Evolutionary conservation across 2,113 vertebrate species (phyloP).

Genomic region (Perca fluviatilis): DNA sequence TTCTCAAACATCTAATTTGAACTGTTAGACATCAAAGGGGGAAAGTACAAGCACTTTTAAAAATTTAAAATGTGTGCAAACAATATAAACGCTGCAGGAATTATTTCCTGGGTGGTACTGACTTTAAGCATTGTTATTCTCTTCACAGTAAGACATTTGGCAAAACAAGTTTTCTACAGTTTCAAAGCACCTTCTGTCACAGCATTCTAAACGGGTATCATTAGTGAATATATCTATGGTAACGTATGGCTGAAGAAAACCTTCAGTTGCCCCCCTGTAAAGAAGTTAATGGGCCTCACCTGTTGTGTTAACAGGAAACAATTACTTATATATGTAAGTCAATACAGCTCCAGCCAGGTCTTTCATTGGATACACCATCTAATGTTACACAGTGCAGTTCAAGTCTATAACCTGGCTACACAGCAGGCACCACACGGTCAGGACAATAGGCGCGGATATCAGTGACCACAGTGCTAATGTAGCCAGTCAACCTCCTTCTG

Average conservation of each 20-base stretch:
- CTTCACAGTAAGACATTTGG: background rate
- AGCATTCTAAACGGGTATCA: slow-evolving; percentile 9
- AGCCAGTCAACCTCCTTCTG: slow-evolving; percentile 32
- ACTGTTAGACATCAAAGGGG: slow-evolving; percentile 57
- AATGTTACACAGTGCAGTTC: slow-evolving; percentile 71
- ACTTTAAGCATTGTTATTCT: background rate
- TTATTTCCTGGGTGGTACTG: background rate
- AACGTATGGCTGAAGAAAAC: slow-evolving; percentile 44
- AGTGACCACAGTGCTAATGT: slow-evolving; percentile 60
- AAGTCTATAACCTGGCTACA: slow-evolving; percentile 61
- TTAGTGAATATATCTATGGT: slow-evolving; percentile 3
- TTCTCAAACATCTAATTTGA: slow-evolving; percentile 58
- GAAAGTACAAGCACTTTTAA: slow-evolving; percentile 21
- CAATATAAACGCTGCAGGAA: slow-evolving; percentile 5
- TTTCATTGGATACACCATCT: slow-evolving; percentile 74
- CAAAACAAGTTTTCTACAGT: background rate
- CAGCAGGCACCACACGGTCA: slow-evolving; percentile 45
- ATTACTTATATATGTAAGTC: slow-evolving; percentile 75
- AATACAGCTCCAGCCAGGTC: slow-evolving; percentile 70
- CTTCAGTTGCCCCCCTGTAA: slow-evolving; percentile 48
- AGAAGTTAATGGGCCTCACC: slow-evolving; percentile 70
- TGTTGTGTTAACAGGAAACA: slow-evolving; percentile 77
- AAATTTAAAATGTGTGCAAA: background rate
- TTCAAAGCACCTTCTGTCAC: slow-evolving; percentile 24
- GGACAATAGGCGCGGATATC: slow-evolving; percentile 71